Evolutionary conservation across 2,888 invertebrate genomes (phyloP), one percentile per base, ranked within the genome.

Genomic region (Drosophila picticornis): DNA sequence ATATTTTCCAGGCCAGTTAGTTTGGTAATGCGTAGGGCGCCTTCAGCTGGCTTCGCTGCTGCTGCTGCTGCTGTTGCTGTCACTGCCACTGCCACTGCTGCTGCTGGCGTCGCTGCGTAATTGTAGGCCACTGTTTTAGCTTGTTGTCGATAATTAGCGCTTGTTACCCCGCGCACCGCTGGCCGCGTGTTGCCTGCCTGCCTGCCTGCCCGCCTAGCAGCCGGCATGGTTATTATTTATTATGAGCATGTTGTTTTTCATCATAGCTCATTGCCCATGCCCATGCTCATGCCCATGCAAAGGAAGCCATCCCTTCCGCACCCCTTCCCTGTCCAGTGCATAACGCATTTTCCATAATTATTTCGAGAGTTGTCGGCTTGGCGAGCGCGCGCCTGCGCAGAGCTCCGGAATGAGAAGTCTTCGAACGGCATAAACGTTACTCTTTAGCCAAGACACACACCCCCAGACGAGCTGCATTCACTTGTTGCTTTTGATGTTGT

Each of bases 91-190:
- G 22, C 58, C 9, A 40, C 56, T n/a, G n/a, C 67, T 50, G 68
- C 61, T 36, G 56, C 69, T 58, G 80, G 55, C 78, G 76, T 76
- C 67, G 72, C 80, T 79, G 80, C 86, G 90, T 89, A 86, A 86
- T 86, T 86, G 86, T 88, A 89, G 86, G 86, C 88, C 86, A 85
- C 83, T 88, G 86, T 84, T 86, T 89, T 84, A 86, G 90, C 86
- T 86, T 86, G 86, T 86, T 86, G 86, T 90, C 88, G 90, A 86
- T 86, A 86, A 86, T 86, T 86, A 86, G 90, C 86, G 86, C 86
- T 86, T 86, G 90, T 89, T 86, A 88, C 90, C 88, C 86, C 80
- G 73, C 83, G 74, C 74, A 58, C 69, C 87, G 61, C 55, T 48
- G 62, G 61, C 71, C 70, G 36, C 62, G 64, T 60, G 68, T 59